These are phyloP conservation scores for Procavia capensis DNA, from an alignment of 2,113 vertebrate genomes.

Conservation along the genomic window DNA sequence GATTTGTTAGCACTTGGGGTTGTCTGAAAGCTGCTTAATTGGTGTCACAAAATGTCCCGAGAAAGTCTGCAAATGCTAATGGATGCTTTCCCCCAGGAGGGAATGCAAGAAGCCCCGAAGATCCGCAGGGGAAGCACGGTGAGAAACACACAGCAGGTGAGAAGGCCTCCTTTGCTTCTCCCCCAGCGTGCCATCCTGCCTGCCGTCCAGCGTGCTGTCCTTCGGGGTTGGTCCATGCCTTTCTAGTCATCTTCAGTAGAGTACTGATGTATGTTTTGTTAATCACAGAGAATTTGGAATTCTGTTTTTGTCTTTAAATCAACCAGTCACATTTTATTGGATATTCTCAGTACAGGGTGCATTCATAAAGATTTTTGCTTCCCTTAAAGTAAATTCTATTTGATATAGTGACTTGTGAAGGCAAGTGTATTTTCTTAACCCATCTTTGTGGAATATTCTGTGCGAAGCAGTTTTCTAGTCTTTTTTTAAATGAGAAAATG, in stretches of 20 bases:
- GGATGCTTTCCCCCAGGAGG: constrained; percentile 84
- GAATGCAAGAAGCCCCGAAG: constrained; percentile 82
- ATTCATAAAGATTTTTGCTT: constrained; percentile 36
- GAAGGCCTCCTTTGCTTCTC: constrained; percentile 72
- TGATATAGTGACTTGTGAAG: background rate
- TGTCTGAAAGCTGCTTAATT: constrained; percentile 51
- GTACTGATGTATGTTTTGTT: constrained; percentile 50
- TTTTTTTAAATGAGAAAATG: constrained; percentile 38
- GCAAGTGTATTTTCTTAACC: constrained; percentile 21
- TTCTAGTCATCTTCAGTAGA: constrained; percentile 45
- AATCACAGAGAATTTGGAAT: constrained; percentile 16
- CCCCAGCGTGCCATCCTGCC: constrained; percentile 33
- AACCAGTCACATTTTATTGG: background rate
- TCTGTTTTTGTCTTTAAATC: constrained; percentile 9
- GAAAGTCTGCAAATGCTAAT: constrained; percentile 77
- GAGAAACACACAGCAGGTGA: constrained; percentile 84
- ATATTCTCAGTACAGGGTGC: background rate
- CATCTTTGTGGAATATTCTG: background rate
- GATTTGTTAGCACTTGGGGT: constrained; percentile 62
- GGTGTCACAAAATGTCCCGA: constrained; percentile 67
- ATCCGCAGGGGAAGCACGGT: constrained; percentile 81
- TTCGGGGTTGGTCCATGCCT: constrained; percentile 57
- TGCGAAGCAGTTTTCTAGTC: constrained; percentile 42
- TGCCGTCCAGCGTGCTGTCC: constrained; percentile 15
- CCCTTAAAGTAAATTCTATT: background rate